A percentile compares a stretch with the other conserved stretches of the same genome.
Conservation (phyloP, 35 echinoderm and acorn worm species). For the Stichopus chloronotus region DNA sequence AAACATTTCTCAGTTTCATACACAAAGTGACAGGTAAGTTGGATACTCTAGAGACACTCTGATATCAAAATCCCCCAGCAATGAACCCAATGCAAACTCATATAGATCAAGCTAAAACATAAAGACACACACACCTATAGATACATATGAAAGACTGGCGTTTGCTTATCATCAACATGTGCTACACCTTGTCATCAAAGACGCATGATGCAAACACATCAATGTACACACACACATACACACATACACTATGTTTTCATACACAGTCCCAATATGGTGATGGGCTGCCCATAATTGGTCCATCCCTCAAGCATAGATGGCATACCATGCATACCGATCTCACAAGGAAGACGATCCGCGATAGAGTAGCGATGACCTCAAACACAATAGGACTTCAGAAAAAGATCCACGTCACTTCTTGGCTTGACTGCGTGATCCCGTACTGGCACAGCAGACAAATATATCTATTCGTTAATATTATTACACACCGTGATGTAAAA, state of each 20-base stretch:
- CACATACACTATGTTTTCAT: background rate
- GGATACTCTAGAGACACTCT: too few species aligned
- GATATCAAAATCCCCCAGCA: too few species aligned
- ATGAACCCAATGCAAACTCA: too few species aligned
- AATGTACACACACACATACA: background rate
- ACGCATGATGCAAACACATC: background rate
- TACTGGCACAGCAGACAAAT: background rate
- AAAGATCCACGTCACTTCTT: background rate
- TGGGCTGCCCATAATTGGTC: background rate
- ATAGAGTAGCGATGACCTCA: slow-evolving; percentile 13
- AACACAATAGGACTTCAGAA: slow-evolving; percentile 9
- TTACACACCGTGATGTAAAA: background rate
- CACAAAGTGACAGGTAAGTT: too few species aligned
- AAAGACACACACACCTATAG: background rate
- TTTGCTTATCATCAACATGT: background rate
- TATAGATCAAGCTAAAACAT: too few species aligned
- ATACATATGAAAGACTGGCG: background rate
- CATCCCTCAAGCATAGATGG: slow-evolving; percentile 28
- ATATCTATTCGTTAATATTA: background rate
- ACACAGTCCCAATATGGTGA: slow-evolving; percentile 8
- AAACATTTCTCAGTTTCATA: too few species aligned
- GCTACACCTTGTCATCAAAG: background rate
- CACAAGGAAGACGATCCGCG: background rate
- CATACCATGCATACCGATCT: background rate
- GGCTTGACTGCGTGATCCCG: background rate